phyloP scores from a whole-genome alignment of 2,888 invertebrate genomes.

The Stramonita haemastoma region DNA sequence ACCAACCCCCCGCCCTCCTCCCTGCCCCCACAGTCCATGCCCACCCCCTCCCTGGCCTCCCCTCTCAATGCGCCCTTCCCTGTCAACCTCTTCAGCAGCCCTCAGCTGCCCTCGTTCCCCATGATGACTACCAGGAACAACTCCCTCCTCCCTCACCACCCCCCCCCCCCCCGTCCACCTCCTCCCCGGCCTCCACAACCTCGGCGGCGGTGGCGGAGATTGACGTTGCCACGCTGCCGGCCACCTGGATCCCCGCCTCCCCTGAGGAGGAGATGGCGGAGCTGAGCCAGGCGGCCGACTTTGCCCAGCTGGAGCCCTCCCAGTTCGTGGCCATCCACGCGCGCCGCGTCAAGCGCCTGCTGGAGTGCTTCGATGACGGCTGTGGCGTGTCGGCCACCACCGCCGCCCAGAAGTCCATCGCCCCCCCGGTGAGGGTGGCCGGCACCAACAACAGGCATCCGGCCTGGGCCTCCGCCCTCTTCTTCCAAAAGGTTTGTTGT shows the following conservation, averaged over 20 bases:
- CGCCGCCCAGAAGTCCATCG: constrained; percentile 61
- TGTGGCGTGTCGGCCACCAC: constrained; percentile 58
- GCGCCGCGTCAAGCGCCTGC: constrained; percentile 54
- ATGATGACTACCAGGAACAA: constrained; percentile 15
- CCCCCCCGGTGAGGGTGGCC: constrained; percentile 56
- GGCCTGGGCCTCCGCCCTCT: constrained; percentile 57
- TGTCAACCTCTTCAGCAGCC: background rate
- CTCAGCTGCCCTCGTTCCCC: background rate
- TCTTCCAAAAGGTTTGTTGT: constrained; percentile 56
- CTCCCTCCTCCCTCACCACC: background rate
- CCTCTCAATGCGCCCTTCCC: background rate
- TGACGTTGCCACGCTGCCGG: constrained; percentile 47
- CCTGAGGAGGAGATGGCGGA: constrained; percentile 51
- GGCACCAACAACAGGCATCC: constrained; percentile 57
- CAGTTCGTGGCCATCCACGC: constrained; percentile 54
- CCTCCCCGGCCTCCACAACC: constrained; percentile 30
- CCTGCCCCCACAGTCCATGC: background rate
- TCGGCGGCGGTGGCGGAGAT: constrained; percentile 42
- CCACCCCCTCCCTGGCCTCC: background rate
- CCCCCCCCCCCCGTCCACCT: constrained; percentile 33
- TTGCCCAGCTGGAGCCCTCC: constrained; percentile 52
- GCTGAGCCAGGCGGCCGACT: constrained; percentile 51
- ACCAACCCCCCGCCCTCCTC: background rate
- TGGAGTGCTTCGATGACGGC: constrained; percentile 58
- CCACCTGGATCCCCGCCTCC: constrained; percentile 44